Evolutionary conservation across 1,140 invertebrate genomes (phyloP), one percentile per base, ranked within the genome.

Genomic region (Acromyrmex heyeri): DNA sequence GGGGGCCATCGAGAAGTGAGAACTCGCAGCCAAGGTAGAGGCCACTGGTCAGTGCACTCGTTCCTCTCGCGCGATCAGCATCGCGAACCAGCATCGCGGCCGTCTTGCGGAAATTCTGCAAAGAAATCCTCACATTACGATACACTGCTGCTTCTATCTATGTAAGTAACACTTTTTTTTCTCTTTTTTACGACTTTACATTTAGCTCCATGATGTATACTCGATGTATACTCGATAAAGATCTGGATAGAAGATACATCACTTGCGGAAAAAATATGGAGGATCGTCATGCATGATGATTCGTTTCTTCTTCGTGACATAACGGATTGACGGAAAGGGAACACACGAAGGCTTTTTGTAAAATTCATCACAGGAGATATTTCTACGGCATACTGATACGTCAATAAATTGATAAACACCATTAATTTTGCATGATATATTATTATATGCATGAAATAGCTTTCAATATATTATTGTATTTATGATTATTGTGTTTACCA

Each of bases 11-110:
- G 59, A 48, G 21, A 50, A 78, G 24, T 38, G 59, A 48, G 21
- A 50, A 78, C 38, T 38, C 24, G 12, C 21, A 12, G 59, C 24
- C 76, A 50, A 78, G 61, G 38, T 78, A 44, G 76, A 78, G 76
- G 76, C 76, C 76, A 50, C 44, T 78, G 76, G 59, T 78, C 76
- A 78, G 76, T 78, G 61, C 44, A 78, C 76, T 44, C 76, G 76
- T 50, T 78, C 18, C 61, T 53, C 10, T 24, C 77, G 62, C n/a
- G 62, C 64, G 27, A 24, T 69, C 44, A 79, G 24, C 24, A 69
- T 53, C 61, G 38, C 27, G 16, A 16, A n/a, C n/a, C n/a, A n/a
- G n/a, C n/a, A n/a, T n/a, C n/a, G n/a, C n/a, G 38, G 10, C n/a
- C 30, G 34, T 67, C 24, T 14, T 21, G 30, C 57, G 16, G 27